phyloP scores from a whole-genome alignment of 2,797 vertebrate genomes.

The Periparus ater region DNA sequence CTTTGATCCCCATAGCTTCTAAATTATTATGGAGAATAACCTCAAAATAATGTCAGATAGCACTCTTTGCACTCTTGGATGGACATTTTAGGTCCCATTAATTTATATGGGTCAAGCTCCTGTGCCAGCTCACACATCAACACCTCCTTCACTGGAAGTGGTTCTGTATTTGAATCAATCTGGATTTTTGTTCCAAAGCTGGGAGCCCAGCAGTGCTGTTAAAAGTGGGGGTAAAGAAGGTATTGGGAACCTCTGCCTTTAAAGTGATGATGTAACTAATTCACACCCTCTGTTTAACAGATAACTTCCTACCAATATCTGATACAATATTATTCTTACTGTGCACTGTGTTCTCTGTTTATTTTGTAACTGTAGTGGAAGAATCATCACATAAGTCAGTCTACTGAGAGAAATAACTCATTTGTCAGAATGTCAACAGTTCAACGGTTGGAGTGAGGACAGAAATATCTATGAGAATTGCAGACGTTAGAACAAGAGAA shows the following conservation, averaged over 20 bases:
- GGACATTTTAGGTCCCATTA: background rate
- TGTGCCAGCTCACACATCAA: background rate
- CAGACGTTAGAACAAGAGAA: background rate
- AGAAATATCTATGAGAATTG: constrained; percentile 14
- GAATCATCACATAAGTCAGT: background rate
- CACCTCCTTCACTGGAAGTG: background rate
- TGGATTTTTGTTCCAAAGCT: background rate
- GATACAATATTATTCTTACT: background rate
- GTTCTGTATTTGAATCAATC: background rate
- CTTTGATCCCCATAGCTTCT: background rate
- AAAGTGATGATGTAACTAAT: background rate
- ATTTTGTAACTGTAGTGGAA: background rate
- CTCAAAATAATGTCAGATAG: background rate
- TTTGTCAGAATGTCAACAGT: background rate
- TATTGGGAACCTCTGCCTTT: background rate
- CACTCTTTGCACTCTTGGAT: background rate
- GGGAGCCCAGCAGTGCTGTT: background rate
- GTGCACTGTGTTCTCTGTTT: background rate
- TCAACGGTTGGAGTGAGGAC: background rate
- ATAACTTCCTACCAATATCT: background rate
- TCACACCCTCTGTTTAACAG: background rate
- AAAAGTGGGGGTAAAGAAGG: rapidly evolving
- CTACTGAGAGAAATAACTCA: background rate
- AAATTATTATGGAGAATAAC: background rate
- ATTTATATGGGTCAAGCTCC: background rate